Percentiles rank a stretch among this genome's conserved stretches.
phyloP scores from a whole-genome alignment of 1,140 invertebrate species.

The Rhyacophila brunnea region DNA sequence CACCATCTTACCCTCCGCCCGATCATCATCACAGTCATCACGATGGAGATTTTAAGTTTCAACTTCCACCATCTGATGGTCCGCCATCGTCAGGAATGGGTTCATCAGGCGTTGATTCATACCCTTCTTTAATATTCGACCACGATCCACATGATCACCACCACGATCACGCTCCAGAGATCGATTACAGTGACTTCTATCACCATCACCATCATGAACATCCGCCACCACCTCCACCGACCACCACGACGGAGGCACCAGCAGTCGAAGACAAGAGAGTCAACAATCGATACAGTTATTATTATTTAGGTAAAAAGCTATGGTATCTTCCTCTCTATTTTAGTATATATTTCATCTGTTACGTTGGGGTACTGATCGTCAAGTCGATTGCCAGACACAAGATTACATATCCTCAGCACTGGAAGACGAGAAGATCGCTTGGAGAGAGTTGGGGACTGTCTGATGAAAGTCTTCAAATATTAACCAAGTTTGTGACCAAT shows the following conservation, averaged over 20 bases:
- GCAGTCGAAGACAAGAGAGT: slow-evolving; percentile 64
- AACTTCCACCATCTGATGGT: slow-evolving; percentile 20
- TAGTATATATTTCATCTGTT: slow-evolving; percentile 80
- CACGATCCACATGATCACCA: slow-evolving; percentile 46
- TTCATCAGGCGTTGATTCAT: slow-evolving; percentile 31
- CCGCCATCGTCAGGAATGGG: slow-evolving; percentile 21
- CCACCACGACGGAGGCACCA: slow-evolving; percentile 48
- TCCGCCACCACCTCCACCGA: slow-evolving; percentile 43
- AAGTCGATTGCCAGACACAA: slow-evolving; percentile 79
- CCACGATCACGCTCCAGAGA: slow-evolving; percentile 51
- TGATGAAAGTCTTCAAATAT: slow-evolving; percentile 11
- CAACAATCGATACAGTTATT: slow-evolving; percentile 76
- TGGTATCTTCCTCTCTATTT: slow-evolving; percentile 83
- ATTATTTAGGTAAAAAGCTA: slow-evolving; percentile 75
- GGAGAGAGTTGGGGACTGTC: slow-evolving; percentile 10
- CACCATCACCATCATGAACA: slow-evolving; percentile 46
- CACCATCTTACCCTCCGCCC: slow-evolving; percentile 40
- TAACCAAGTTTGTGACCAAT: slow-evolving; percentile 19
- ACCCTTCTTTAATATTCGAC: slow-evolving; percentile 34
- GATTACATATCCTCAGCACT: slow-evolving; percentile 50
- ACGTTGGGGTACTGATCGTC: slow-evolving; percentile 73
- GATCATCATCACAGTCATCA: slow-evolving; percentile 46
- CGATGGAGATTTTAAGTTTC: slow-evolving; percentile 14
- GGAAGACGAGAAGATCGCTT: slow-evolving; percentile 22
- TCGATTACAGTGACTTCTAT: slow-evolving; percentile 43